Conservation (phyloP, 2,888 invertebrate species). For the Ditula angustiorana region DNA sequence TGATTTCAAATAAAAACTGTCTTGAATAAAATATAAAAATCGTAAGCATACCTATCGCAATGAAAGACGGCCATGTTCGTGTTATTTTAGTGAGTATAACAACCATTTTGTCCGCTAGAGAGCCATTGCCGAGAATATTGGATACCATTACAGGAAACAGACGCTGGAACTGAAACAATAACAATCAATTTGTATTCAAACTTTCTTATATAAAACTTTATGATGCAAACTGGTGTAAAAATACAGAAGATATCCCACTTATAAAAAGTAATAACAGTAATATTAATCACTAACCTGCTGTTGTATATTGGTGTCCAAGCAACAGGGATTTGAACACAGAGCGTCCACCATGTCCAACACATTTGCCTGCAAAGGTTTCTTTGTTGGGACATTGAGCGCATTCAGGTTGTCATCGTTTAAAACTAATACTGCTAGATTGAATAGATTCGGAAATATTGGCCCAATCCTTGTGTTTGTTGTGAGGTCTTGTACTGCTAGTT, state of each 20-base stretch:
- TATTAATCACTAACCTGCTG: constrained; percentile 79
- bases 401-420: constrained; percentile 84
- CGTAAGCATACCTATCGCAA: constrained; percentile 72
- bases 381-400: constrained; percentile 77
- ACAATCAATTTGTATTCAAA: background rate
- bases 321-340: constrained; percentile 85
- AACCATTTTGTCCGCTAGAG: constrained; percentile 80
- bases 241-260: too few relatives aligned
- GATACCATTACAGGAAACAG: constrained; percentile 82
- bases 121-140: constrained; percentile 79
- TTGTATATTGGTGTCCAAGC: constrained; percentile 83
- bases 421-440: constrained; percentile 85
- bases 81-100: constrained; percentile 79
- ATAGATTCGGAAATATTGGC: constrained; percentile 86
- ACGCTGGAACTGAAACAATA: constrained; percentile 71
- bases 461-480: constrained; percentile 85
- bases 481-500: constrained; percentile 83
- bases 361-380: constrained; percentile 77
- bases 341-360: constrained; percentile 85
- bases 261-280: too few relatives aligned
- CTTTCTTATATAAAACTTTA: background rate
- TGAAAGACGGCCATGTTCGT: constrained; percentile 79
- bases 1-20: too few relatives aligned
- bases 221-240: too few relatives aligned
- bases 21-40: background rate